These are phyloP conservation scores for Eledona agricola DNA, from an alignment of 2,888 invertebrate genomes.

Conservation along the genomic window DNA sequence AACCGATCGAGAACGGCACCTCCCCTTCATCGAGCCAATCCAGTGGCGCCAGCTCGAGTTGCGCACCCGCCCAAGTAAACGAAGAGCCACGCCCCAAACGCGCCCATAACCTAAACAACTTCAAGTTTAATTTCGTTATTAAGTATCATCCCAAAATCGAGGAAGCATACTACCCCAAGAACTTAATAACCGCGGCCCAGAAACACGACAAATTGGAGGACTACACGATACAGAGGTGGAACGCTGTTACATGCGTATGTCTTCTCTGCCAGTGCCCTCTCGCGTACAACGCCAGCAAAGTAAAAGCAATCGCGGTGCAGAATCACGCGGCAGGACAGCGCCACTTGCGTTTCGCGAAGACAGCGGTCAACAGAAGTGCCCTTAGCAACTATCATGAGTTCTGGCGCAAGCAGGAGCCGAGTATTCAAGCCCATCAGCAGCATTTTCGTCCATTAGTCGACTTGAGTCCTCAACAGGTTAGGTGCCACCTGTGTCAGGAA, in stretches of 20 bases:
- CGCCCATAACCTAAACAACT: conserved; percentile 40
- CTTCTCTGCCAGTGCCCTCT: conserved; percentile 50
- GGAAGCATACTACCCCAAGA: conserved; percentile 46
- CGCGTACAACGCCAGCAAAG: conserved; percentile 25
- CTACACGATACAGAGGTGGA: conserved; percentile 44
- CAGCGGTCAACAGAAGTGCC: conserved; percentile 16
- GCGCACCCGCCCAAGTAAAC: too few species aligned
- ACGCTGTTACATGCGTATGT: conserved; percentile 45
- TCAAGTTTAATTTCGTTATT: conserved; percentile 41
- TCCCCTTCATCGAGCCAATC: conserved; percentile 14
- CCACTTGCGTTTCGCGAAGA: conserved; percentile 43
- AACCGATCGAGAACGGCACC: conserved; percentile 38
- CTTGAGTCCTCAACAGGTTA: background rate
- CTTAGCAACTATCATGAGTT: conserved; percentile 49
- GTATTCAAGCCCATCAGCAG: conserved; percentile 53
- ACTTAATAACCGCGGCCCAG: conserved; percentile 40
- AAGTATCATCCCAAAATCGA: conserved; percentile 44
- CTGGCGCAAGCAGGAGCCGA: conserved; percentile 47
- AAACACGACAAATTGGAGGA: conserved; percentile 44
- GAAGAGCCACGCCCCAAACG: background rate
- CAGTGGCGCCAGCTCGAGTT: background rate
- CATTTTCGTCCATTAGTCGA: conserved; percentile 45
- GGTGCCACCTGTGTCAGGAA: conserved; percentile 45
- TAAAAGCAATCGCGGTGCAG: conserved; percentile 40
- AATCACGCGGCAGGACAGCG: conserved; percentile 49